Percentiles rank a stretch among this genome's conserved stretches.
Conservation (phyloP, 2,113 vertebrate genomes). For the Philantomba maxwellii region DNA sequence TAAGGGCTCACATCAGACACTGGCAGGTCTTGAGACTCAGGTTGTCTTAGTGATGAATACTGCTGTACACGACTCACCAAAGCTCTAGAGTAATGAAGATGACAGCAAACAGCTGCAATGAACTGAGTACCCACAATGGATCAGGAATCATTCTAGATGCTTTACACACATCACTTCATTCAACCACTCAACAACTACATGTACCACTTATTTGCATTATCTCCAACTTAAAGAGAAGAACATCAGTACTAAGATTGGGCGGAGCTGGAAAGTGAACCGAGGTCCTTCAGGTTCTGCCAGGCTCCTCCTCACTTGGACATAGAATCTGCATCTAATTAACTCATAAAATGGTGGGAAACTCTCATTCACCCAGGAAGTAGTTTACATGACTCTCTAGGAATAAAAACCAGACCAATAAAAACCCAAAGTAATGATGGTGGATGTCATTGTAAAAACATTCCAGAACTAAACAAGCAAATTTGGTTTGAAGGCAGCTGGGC, state of each 20-base stretch:
- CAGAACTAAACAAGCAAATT: background rate
- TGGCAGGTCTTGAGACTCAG: background rate
- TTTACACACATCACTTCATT: background rate
- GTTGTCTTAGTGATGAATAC: background rate
- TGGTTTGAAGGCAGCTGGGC: background rate
- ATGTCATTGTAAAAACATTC: background rate
- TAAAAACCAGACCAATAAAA: background rate
- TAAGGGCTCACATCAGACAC: background rate
- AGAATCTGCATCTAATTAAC: background rate
- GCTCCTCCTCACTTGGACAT: background rate
- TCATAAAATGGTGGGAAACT: background rate
- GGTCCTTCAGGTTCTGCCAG: background rate
- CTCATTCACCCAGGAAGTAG: background rate
- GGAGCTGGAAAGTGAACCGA: background rate
- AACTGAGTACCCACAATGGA: accelerated
- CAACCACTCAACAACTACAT: background rate
- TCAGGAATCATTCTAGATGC: background rate
- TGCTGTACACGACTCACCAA: background rate
- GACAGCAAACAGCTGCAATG: background rate
- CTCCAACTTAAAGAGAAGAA: background rate
- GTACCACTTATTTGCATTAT: background rate
- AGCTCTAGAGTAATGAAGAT: background rate
- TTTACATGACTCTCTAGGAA: background rate
- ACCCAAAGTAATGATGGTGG: background rate
- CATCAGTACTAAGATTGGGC: background rate